Evolutionary conservation across 1,140 invertebrate genomes (phyloP), one percentile per base, ranked within the genome.

Genomic region (Philotrypesis tridentata): DNA sequence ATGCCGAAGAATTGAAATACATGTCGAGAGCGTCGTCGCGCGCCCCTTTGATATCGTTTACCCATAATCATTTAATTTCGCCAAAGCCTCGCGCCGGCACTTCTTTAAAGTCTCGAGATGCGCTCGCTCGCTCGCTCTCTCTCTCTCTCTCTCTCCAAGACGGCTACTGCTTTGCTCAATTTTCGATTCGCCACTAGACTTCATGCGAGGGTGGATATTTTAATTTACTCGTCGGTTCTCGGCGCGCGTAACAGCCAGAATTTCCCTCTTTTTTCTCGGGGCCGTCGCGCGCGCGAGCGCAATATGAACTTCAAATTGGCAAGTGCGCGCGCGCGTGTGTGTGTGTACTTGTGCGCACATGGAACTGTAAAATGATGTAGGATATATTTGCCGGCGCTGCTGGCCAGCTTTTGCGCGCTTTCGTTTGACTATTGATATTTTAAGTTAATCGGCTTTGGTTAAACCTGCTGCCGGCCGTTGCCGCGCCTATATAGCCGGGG

Each of bases 1-100:
- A 91, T 88, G 91, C 91, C 91, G 91, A 92, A 92, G 90, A 92
- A 92, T 92, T 92, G 91, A 92, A 92, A 92, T 91, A 89, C 89
- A 88, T 86, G 89, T 88, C 75, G 31, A 25, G 33, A 11, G 31
- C 70, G 33, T 72, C 31, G 25, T 37, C 29, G 61, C n/a, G n/a
- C n/a, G n/a, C 86, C 88, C 86, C 90, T 92, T 92, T 92, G 91
- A 92, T 92, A 92, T 92, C 91, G 90, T 92, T 92, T 92, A 91
- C 88, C 91, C 90, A 91, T 92, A 92, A 92, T 92, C 91, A 92
- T 92, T 92, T 92, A 91, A 92, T 92, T 92, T 92, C 87, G 85
- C 80, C 86, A 85, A 84, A 87, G 77, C 82, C 76, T 75, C 79
- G 68, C 48, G 79, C 83, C 65, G 21, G 80, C 33, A 60, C 82